A percentile compares a stretch with the other conserved stretches of the same genome.
Evolutionary conservation across 1,140 invertebrate genomes (phyloP).

Genomic region (Berghia stephanieae): DNA sequence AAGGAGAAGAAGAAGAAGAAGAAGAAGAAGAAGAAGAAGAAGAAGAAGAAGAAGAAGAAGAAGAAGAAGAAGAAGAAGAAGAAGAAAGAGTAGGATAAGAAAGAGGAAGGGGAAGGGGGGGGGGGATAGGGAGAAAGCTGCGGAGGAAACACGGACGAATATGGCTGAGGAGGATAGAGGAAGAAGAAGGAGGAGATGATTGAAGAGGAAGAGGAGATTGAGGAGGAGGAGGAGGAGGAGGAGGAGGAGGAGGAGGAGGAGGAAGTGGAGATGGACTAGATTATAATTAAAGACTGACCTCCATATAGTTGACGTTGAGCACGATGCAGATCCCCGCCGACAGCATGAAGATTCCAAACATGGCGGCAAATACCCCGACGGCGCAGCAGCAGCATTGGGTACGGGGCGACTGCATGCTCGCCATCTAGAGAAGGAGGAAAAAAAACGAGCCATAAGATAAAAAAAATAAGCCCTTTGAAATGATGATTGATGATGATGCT

Average conservation of each 20-base stretch:
- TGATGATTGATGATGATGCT: no score
- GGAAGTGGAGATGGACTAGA: no score
- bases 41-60: no score
- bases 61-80: no score
- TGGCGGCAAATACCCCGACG: constrained; percentile 44
- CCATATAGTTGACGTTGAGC: constrained; percentile 48
- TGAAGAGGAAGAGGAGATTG: no score
- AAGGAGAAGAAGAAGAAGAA: background rate
- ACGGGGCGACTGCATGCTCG: constrained; percentile 45
- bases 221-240: no score
- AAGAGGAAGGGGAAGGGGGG: background rate
- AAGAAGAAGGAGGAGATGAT: no score
- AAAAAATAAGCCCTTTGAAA: no score
- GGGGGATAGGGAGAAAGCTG: background rate
- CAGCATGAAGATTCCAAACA: constrained; percentile 51
- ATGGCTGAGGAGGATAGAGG: no score
- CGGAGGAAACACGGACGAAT: background rate
- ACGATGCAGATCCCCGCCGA: constrained; percentile 51
- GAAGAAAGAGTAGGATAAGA: background rate
- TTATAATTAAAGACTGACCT: no score
- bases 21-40: background rate
- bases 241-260: no score
- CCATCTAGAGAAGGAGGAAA: constrained; percentile 45
- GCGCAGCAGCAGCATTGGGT: constrained; percentile 50
- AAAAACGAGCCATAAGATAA: no score